phyloP scores from a whole-genome alignment of 2,797 vertebrate species.

The Prionace glauca region DNA sequence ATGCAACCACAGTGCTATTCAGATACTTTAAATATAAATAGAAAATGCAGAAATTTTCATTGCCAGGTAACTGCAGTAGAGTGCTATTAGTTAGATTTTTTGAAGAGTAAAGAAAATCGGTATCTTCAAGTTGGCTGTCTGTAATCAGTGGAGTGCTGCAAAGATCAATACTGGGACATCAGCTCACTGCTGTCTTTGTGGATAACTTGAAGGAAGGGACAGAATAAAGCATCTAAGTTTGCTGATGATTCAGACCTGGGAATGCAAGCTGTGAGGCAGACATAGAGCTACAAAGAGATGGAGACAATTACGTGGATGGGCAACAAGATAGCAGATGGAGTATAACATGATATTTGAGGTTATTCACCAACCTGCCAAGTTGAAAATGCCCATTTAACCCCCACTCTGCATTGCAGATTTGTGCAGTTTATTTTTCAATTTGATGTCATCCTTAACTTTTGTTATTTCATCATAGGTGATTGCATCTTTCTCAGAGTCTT shows the following conservation, averaged over 20 bases:
- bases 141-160: background rate
- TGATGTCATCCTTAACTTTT: too few relatives aligned
- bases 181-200: background rate
- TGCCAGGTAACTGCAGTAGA: background rate
- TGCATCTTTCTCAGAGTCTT: too few relatives aligned
- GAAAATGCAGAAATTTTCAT: too few relatives aligned
- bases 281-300: background rate
- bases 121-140: background rate
- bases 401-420: too few relatives aligned
- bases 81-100: too few relatives aligned
- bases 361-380: too few relatives aligned
- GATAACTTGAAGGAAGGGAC: background rate
- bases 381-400: too few relatives aligned
- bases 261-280: background rate
- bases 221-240: background rate
- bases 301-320: background rate
- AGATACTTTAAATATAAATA: too few relatives aligned
- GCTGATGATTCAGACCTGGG: background rate
- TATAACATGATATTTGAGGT: background rate
- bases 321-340: background rate
- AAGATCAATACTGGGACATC: background rate
- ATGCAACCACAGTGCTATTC: too few relatives aligned
- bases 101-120: background rate
- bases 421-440: too few relatives aligned
- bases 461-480: too few relatives aligned